Evolutionary conservation across 2,888 invertebrate species (phyloP).

Genomic region (Dastarcus helophoroides): DNA sequence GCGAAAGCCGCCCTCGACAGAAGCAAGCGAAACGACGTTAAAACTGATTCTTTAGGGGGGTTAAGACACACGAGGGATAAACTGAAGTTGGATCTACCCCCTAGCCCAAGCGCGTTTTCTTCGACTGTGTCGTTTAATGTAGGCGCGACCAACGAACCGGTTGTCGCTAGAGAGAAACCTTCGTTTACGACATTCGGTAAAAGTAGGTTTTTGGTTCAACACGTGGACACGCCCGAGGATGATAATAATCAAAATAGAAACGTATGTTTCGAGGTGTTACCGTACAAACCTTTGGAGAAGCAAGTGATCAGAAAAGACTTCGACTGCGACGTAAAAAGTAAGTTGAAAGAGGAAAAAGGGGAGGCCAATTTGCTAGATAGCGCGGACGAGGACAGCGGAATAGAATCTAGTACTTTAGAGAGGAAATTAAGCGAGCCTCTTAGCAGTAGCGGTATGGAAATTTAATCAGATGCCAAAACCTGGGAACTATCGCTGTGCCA

Average conservation of each 20-base stretch:
- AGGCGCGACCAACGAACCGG: slow-evolving; percentile 37
- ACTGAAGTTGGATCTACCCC: slow-evolving; percentile 58
- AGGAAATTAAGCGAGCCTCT: slow-evolving; percentile 26
- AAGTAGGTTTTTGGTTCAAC: slow-evolving; percentile 36
- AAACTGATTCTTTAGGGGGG: slow-evolving; percentile 45
- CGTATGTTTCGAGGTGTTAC: slow-evolving; percentile 36
- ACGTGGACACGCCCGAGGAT: slow-evolving; percentile 33
- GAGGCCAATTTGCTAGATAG: slow-evolving; percentile 52
- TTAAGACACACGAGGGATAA: slow-evolving; percentile 60
- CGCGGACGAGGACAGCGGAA: slow-evolving; percentile 54
- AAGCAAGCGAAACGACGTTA: slow-evolving; percentile 19
- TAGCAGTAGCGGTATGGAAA: too few species aligned
- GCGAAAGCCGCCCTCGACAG: slow-evolving; percentile 27
- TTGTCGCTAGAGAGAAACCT: slow-evolving; percentile 38
- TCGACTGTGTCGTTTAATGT: slow-evolving; percentile 30
- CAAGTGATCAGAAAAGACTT: slow-evolving; percentile 15
- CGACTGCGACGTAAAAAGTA: slow-evolving; percentile 11
- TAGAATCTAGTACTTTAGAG: slow-evolving; percentile 52
- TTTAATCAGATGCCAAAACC: too few species aligned
- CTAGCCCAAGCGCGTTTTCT: slow-evolving; percentile 41
- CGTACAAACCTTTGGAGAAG: slow-evolving; percentile 28
- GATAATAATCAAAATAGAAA: slow-evolving; percentile 25
- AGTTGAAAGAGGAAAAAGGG: slow-evolving; percentile 30
- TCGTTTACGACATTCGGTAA: slow-evolving; percentile 52
- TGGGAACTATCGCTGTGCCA: too few species aligned